phyloP scores from a whole-genome alignment of 2,888 invertebrate genomes.

The Leptura quadrifasciata region DNA sequence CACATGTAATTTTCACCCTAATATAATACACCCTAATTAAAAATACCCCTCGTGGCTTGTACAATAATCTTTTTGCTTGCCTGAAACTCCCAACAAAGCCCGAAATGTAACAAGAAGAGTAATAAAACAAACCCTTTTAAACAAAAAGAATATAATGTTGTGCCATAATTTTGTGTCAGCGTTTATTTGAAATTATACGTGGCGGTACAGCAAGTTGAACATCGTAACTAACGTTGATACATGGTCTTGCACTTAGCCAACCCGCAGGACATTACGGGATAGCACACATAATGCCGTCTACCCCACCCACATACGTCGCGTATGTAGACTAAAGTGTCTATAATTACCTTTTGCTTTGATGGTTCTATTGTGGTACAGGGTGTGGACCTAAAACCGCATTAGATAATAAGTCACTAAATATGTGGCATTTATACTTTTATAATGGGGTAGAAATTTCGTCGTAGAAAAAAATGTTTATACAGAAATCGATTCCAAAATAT shows the following conservation, averaged over 20 bases:
- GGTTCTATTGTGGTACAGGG: not conserved
- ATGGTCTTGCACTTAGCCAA: conserved; percentile 66
- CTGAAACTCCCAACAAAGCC: not conserved
- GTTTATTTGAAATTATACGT: conserved; percentile 64
- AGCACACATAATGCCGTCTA: conserved; percentile 53
- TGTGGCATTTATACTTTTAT: too few relatives aligned
- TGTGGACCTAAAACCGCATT: not conserved
- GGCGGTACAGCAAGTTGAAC: conserved; percentile 63
- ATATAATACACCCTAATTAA: not conserved
- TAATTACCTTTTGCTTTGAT: conserved; percentile 14
- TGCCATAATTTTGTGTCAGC: conserved; percentile 53
- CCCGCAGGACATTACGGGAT: conserved; percentile 62
- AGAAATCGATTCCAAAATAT: too few relatives aligned
- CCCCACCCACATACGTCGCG: conserved; percentile 53
- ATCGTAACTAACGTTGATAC: conserved; percentile 67
- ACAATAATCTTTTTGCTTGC: not conserved
- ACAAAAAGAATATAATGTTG: conserved; percentile 35
- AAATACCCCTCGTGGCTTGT: not conserved
- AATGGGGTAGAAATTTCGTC: too few relatives aligned
- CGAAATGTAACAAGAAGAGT: not conserved
- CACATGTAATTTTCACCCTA: not conserved
- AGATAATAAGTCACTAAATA: too few relatives aligned
- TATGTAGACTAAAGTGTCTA: conserved; percentile 53
- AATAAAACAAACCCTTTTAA: conserved; percentile 29
- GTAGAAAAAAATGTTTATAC: too few relatives aligned